Percentiles rank a stretch among this genome's conserved stretches.
phyloP scores from a whole-genome alignment of 2,113 vertebrate species.

The Junco hyemalis region DNA sequence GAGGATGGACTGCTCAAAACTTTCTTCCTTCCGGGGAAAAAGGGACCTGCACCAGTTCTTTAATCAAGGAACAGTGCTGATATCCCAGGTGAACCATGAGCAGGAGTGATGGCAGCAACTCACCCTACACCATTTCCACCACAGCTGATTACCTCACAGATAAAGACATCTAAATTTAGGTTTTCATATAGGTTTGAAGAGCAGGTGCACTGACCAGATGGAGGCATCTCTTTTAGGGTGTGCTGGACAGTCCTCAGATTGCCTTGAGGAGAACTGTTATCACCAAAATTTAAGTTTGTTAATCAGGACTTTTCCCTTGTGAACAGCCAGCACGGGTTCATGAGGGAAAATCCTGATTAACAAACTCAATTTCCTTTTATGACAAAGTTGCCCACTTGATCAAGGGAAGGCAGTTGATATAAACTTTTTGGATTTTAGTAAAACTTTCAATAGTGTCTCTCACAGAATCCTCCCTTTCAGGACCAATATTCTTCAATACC shows the following conservation, averaged over 20 bases:
- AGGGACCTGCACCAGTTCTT: neutral
- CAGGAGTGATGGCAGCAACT: neutral
- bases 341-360: neutral
- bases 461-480: neutral
- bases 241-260: neutral
- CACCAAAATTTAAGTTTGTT: neutral
- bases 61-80: neutral
- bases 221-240: neutral
- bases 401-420: neutral
- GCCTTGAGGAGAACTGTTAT: neutral
- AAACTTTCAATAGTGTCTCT: neutral
- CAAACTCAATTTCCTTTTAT: neutral
- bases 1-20: neutral
- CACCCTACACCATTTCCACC: neutral
- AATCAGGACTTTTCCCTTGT: rapidly evolving
- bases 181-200: neutral
- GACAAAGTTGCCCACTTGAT: neutral
- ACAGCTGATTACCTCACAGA: neutral
- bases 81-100: neutral
- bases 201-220: neutral
- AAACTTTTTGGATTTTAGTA: neutral
- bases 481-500: neutral
- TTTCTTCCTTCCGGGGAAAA: neutral
- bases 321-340: neutral
- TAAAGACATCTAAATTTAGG: neutral